Evolutionary conservation across 1,140 invertebrate species (phyloP), one percentile per base, ranked within the genome.

Genomic region (Zaprionus camerounensis): DNA sequence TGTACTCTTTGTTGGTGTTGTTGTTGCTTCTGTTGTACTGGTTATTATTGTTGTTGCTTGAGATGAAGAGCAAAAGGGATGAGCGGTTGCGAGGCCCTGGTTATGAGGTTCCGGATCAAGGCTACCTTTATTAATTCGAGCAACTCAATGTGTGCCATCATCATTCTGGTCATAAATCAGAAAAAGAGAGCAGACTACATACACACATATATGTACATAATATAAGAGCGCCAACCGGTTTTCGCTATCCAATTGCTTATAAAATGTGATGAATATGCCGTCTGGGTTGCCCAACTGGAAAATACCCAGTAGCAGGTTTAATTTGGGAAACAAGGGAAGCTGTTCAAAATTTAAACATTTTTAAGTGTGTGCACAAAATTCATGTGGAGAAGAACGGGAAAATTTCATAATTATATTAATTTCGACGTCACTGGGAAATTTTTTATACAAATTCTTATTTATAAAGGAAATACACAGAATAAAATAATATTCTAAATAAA

Each of bases 121-220:
- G 17, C 70, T 77, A 82, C 84, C 84, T 85, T 86, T 86, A 85
- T 83, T 86, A 86, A 86, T 65, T 71, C 64, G 31, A 61, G 65
- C 73, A 71, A 76, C 71, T 46, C 70, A 70, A 75, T 75, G 66
- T 51, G 73, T 51, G 73, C 61, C 61, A 55, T 77, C 83, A 67
- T 82, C 84, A 83, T 78, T 73, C 83, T 73, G 83, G 68, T 65
- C 69, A 88, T 87, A 87, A 87, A 87, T 87, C 84, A 83, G 68
- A 41, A 53, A 56, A 56, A 67, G 65, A 34, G 71, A 79, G 24
- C 62, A 36, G 69, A 38, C 51, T 26, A 62, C 55, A 80, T 70
- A 31, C 31, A 11, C 28, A 11, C 11, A 34, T 3, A 9, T 31
- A 31, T 3, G 3, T 31, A 31, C 31, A 31, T 11, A 31, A 34